Conservation (phyloP, 2,113 vertebrate genomes). For the Solenodon paradoxus region DNA sequence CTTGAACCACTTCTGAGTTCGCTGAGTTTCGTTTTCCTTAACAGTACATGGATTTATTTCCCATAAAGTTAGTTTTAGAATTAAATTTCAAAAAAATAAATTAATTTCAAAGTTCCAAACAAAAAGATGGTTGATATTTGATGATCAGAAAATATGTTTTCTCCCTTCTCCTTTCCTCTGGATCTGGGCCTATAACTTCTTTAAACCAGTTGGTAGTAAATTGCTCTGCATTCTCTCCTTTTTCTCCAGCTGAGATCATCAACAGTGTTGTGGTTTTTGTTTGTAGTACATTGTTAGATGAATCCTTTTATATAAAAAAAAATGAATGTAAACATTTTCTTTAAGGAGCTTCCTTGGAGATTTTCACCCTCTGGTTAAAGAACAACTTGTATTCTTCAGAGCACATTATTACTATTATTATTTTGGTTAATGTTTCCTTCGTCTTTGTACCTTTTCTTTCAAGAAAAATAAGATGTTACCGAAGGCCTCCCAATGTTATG, state of each 20-base stretch:
- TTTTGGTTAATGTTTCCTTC: constrained; percentile 63
- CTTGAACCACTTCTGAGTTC: neutral
- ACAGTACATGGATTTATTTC: constrained; percentile 5
- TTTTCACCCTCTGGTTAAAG: constrained; percentile 67
- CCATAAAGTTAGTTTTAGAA: constrained; percentile 39
- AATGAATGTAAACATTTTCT: constrained; percentile 76
- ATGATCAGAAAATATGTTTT: constrained; percentile 58
- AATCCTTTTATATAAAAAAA: constrained; percentile 70
- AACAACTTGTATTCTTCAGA: constrained; percentile 71
- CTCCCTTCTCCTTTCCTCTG: constrained; percentile 14
- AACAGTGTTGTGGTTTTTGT: constrained; percentile 64
- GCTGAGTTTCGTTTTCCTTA: neutral
- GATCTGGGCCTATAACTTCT: constrained; percentile 58
- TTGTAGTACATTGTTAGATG: constrained; percentile 69
- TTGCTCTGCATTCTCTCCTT: constrained; percentile 68
- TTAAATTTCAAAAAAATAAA: constrained; percentile 31
- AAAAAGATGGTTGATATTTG: constrained; percentile 38
- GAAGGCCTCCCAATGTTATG: constrained; percentile 57
- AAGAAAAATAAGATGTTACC: constrained; percentile 68
- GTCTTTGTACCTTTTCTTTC: constrained; percentile 71
- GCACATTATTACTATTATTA: constrained; percentile 45
- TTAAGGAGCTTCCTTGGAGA: constrained; percentile 69
- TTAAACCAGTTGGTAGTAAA: constrained; percentile 73
- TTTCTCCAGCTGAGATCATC: constrained; percentile 75
- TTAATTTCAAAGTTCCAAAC: constrained; percentile 9